phyloP scores from a whole-genome alignment of 1,140 invertebrate species.

The Popillia japonica region DNA sequence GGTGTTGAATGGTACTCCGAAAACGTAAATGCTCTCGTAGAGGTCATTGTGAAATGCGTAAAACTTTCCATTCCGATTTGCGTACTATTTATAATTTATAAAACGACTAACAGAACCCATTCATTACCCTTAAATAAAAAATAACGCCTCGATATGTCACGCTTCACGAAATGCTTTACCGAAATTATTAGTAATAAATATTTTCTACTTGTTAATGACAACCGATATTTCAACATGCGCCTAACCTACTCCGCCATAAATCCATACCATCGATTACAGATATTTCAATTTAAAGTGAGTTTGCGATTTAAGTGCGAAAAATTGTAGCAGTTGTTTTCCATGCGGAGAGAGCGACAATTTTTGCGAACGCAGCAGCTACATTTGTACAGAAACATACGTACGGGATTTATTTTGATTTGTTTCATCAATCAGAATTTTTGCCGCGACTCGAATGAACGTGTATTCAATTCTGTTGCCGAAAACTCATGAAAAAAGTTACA shows the following conservation, averaged over 20 bases:
- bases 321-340: background rate
- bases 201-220: background rate
- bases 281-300: conserved; percentile 9
- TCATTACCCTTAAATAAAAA: background rate
- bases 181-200: conserved; percentile 16
- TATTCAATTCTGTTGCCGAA: background rate
- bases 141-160: background rate
- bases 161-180: background rate
- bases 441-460: background rate
- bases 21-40: too few relatives aligned
- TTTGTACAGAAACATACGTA: background rate
- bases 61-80: too few relatives aligned
- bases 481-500: conserved; percentile 5
- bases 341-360: background rate
- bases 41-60: too few relatives aligned
- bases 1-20: too few relatives aligned
- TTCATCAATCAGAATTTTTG: background rate
- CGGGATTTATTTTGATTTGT: conserved; percentile 5
- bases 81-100: background rate
- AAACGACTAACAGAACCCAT: background rate
- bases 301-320: conserved; percentile 13
- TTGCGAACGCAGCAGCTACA: background rate
- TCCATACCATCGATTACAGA: background rate
- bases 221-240: background rate
- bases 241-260: background rate